Conservation (phyloP, 2,113 vertebrate species). For the Pagrus major region DNA sequence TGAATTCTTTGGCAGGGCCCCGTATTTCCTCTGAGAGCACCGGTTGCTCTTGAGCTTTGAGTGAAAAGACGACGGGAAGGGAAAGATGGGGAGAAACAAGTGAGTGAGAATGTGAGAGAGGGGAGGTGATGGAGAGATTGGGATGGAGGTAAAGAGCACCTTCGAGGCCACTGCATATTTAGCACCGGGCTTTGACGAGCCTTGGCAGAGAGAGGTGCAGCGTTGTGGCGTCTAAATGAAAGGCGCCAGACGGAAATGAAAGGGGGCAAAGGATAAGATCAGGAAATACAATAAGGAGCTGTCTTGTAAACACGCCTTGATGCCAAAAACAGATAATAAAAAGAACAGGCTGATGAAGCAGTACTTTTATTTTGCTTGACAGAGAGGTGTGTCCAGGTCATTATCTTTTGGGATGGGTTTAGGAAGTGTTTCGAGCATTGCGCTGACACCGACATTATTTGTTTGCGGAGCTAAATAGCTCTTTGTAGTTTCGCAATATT, state of each 20-base stretch:
- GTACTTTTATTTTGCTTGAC: conserved; percentile 72
- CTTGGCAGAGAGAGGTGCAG: conserved; percentile 66
- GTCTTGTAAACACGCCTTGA: conserved; percentile 81
- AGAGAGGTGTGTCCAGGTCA: conserved; percentile 64
- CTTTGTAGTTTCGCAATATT: conserved; percentile 48
- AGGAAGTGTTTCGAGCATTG: conserved; percentile 35
- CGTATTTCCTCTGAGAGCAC: conserved; percentile 79
- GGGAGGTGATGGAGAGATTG: not conserved
- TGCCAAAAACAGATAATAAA: conserved; percentile 80
- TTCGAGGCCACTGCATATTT: conserved; percentile 68
- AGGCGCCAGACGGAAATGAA: conserved; percentile 82
- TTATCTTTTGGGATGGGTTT: conserved; percentile 59
- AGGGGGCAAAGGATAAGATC: conserved; percentile 81
- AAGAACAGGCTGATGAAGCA: conserved; percentile 77
- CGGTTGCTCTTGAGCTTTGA: conserved; percentile 68
- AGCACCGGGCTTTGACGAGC: conserved; percentile 57
- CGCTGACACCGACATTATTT: conserved; percentile 64
- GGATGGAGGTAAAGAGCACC: conserved; percentile 21
- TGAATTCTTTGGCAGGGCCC: conserved; percentile 75
- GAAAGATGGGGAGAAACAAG: conserved; percentile 15
- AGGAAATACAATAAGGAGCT: conserved; percentile 79
- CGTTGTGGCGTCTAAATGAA: conserved; percentile 76
- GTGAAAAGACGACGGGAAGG: conserved; percentile 42
- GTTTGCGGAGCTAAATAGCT: conserved; percentile 54
- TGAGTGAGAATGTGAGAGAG: not conserved